Evolutionary conservation across 1,140 invertebrate genomes (phyloP).

Genomic region (Vanessa tameamea): DNA sequence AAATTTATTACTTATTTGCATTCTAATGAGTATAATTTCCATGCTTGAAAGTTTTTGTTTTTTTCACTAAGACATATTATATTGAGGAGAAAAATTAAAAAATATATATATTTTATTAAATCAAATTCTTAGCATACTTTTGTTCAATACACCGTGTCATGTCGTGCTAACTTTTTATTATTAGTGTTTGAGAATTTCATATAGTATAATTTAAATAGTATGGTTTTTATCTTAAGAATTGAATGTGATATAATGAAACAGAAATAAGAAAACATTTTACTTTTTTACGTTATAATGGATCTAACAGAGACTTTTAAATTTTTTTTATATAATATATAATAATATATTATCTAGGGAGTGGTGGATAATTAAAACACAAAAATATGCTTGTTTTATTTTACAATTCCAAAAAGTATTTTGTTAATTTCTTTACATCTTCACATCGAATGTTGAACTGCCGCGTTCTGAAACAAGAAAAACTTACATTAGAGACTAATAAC

Average conservation of each 20-base stretch:
- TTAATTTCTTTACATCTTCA: slow-evolving; percentile 16
- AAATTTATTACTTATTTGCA: too few relatives aligned
- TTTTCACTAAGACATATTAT: too few relatives aligned
- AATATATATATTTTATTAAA: too few relatives aligned
- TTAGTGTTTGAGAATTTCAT: too few relatives aligned
- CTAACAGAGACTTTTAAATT: not conserved
- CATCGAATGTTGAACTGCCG: not conserved
- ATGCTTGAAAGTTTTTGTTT: too few relatives aligned
- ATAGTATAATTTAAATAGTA: too few relatives aligned
- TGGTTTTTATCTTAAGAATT: too few relatives aligned
- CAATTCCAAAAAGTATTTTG: slow-evolving; percentile 31
- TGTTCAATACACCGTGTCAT: too few relatives aligned
- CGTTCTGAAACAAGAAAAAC: slow-evolving; percentile 39
- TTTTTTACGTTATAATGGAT: not conserved
- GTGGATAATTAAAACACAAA: slow-evolving; percentile 43
- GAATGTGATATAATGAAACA: not conserved
- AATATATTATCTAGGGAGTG: not conserved
- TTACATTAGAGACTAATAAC: not conserved
- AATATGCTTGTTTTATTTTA: slow-evolving; percentile 48
- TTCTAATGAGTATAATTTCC: too few relatives aligned
- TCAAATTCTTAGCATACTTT: too few relatives aligned
- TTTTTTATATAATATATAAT: not conserved
- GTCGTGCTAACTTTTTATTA: too few relatives aligned
- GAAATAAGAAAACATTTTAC: slow-evolving; percentile 1
- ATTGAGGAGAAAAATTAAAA: too few relatives aligned